phyloP scores from a whole-genome alignment of 2,888 invertebrate species.

The Acrocyrtus sp. region DNA sequence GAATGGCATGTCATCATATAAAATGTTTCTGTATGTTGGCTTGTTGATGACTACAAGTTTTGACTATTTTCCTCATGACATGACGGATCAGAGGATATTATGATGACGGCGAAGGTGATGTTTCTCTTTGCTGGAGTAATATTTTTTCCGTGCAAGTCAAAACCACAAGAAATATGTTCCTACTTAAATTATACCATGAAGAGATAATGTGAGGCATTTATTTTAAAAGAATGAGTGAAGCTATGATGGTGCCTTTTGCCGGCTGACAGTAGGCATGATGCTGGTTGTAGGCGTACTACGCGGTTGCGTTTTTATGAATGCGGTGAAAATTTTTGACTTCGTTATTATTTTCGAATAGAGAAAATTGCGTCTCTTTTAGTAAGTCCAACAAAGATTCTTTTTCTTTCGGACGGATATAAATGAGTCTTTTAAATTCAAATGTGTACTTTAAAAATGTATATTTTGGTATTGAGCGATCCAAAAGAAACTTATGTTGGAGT shows the following conservation, averaged over 20 bases:
- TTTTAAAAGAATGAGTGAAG: neutral
- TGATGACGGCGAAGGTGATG: neutral
- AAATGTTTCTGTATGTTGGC: too few species aligned
- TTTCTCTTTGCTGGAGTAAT: neutral
- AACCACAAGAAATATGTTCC: slow-evolving; percentile 3
- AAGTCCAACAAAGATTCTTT: too few species aligned
- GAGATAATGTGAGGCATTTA: slow-evolving; percentile 1
- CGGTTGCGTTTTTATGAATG: neutral
- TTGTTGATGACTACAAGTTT: slow-evolving; percentile 7
- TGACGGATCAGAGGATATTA: neutral
- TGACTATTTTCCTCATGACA: slow-evolving; percentile 9
- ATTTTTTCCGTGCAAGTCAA: neutral
- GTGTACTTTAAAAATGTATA: too few species aligned
- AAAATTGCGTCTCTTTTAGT: too few species aligned
- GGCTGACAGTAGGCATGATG: slow-evolving; percentile 8
- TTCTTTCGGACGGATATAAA: too few species aligned
- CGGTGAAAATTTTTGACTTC: neutral
- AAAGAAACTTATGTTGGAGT: too few species aligned
- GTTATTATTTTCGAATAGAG: too few species aligned
- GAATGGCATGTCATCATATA: too few species aligned
- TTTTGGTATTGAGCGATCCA: too few species aligned
- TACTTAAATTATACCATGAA: slow-evolving; percentile 40
- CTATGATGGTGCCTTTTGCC: slow-evolving; percentile 1
- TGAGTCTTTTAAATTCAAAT: too few species aligned
- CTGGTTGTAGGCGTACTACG: neutral